phyloP scores from a whole-genome alignment of 2,797 vertebrate species.

The Harpagifer antarcticus region DNA sequence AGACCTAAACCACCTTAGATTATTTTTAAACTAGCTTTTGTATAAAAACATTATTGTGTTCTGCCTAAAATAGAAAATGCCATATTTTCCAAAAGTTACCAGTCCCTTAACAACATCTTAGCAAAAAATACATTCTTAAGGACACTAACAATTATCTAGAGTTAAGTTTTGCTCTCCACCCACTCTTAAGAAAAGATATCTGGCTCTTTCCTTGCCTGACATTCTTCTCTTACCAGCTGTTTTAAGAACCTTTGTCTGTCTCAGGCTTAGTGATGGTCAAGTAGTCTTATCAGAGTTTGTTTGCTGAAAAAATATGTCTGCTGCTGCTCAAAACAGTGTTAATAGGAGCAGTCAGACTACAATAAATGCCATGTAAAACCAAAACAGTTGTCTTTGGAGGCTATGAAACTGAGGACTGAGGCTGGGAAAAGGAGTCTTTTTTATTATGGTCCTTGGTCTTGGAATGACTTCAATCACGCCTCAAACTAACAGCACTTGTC shows the following conservation, averaged over 20 bases:
- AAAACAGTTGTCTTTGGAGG: neutral
- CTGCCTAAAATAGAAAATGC: too few relatives aligned
- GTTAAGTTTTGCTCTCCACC: neutral
- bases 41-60: neutral
- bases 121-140: neutral
- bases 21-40: neutral
- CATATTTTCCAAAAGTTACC: neutral
- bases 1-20: neutral
- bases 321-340: neutral
- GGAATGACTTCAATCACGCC: too few relatives aligned
- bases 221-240: neutral
- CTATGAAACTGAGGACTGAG: too few relatives aligned
- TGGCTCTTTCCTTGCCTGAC: neutral
- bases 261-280: too few relatives aligned
- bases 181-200: neutral
- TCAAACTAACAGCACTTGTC: too few relatives aligned
- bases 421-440: too few relatives aligned
- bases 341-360: neutral
- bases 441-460: too few relatives aligned
- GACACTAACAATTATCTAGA: neutral
- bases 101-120: too few relatives aligned
- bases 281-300: neutral
- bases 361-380: neutral
- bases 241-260: too few relatives aligned
- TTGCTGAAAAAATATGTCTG: too few relatives aligned